Base-by-base conservation (phyloP, 1,140 invertebrate genomes). In the Megalonaias nervosa region DNA sequence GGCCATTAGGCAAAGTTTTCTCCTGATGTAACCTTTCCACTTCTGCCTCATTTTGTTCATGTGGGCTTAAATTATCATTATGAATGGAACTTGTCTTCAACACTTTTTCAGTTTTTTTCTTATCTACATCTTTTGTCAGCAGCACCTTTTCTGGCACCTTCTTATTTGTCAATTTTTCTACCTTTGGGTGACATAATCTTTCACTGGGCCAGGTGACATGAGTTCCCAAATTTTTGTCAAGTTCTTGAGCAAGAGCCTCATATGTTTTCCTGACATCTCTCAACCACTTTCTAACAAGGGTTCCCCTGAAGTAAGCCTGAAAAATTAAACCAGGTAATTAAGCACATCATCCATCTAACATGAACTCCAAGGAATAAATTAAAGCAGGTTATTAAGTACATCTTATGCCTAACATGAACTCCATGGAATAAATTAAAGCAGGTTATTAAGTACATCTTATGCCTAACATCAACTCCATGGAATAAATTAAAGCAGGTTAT, bases 261-360 rank as follows among this genome's bases (percentile, higher is more conserved):
- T 64, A 74, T 19, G 73, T 1, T 60, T 60, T n/a, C 26, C 61
- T 74, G 12, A 74, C 73, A 59, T 74, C 73, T 55, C 61, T 38
- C 31, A 74, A 31, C 64, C 55, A 48, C 60, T 74, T 74, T 74
- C 73, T 74, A 0, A 74, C 66, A 19, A 74, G 60, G 16, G 58
- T 26, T n/a, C 73, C 73, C 26, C 73, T 58, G 48, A 74, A 14
- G n/a, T 23, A 65, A 19, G 73, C 73, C 73, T 74, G 19, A 57
- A 66, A 64, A 31, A 2, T 12, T 48, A 48, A 48, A 48, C 6
- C 1, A 48, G 38, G 6, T 48, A 9, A 48, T 48, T 48, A 48
- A 48, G 0, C 11, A 48, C 11, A 48, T 48, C 6, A 48, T 48
- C 38, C 38, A 48, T 48, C 5, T 48, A 48, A 48, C 4, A 48